phyloP scores from a whole-genome alignment of 2,888 invertebrate genomes.

The Digitonthophagus gazella region DNA sequence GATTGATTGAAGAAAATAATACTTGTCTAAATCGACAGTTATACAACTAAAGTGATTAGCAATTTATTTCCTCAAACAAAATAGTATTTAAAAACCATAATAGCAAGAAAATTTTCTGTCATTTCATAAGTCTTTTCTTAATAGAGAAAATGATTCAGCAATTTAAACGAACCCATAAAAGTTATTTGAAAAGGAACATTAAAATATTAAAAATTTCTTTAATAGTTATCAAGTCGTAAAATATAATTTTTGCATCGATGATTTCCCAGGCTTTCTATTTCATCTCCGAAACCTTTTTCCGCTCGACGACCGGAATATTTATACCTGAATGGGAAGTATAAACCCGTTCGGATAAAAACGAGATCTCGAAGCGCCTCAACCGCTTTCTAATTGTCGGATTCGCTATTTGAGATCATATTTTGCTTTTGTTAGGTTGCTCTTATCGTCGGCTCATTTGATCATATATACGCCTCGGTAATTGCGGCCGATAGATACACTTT shows the following conservation, averaged over 20 bases:
- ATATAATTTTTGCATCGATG: neutral
- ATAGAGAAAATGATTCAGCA: neutral
- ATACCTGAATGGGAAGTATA: neutral
- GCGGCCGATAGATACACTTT: neutral
- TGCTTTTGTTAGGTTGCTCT: neutral
- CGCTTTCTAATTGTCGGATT: neutral
- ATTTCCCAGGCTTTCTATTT: neutral
- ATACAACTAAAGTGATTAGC: neutral
- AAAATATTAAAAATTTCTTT: neutral
- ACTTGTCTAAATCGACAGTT: neutral
- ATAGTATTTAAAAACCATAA: neutral
- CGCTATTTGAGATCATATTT: neutral
- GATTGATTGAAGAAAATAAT: neutral
- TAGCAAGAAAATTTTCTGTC: neutral
- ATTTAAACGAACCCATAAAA: neutral
- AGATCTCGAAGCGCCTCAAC: neutral
- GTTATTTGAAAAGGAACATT: neutral
- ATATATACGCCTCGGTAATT: slow-evolving; percentile 9
- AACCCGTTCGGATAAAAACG: neutral
- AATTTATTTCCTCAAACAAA: neutral
- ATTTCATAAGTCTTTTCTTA: neutral
- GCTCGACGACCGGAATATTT: neutral
- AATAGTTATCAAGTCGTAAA: no score
- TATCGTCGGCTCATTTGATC: slow-evolving; percentile 13
- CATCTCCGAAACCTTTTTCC: neutral